phyloP scores from a whole-genome alignment of 2,113 vertebrate genomes.

The Etia nguti region DNA sequence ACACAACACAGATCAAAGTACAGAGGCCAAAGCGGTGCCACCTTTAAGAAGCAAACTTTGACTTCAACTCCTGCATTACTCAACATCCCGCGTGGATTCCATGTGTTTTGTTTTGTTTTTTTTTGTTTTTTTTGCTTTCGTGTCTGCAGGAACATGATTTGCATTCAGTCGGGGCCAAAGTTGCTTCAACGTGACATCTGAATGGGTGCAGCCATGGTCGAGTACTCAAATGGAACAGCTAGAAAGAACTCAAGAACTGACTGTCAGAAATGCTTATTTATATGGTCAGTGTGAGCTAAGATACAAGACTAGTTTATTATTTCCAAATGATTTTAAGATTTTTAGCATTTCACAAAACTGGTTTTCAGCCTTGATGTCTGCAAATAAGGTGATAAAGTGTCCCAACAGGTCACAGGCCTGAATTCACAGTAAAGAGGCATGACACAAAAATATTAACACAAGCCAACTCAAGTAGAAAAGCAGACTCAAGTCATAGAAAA shows the following conservation, averaged over 20 bases:
- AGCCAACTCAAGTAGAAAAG: background rate
- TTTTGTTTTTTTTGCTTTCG: background rate
- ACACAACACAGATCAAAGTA: background rate
- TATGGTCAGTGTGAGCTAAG: background rate
- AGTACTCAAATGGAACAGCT: conserved; percentile 1
- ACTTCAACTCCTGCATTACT: background rate
- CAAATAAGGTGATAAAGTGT: background rate
- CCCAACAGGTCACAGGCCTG: background rate
- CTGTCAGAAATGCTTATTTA: background rate
- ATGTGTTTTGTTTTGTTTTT: background rate
- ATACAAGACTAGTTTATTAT: background rate
- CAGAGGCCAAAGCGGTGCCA: background rate
- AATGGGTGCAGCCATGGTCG: background rate
- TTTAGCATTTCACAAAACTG: background rate
- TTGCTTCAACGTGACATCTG: background rate
- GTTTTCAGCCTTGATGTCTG: background rate
- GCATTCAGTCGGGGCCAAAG: background rate
- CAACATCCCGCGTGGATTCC: background rate
- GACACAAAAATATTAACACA: conserved; percentile 9
- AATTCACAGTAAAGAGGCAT: background rate
- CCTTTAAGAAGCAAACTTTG: background rate
- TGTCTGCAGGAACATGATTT: background rate
- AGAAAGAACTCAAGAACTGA: background rate
- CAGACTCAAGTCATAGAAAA: background rate
- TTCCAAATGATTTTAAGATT: background rate